Conservation (phyloP, 2,797 vertebrate genomes). For the Acipenser ruthenus region DNA sequence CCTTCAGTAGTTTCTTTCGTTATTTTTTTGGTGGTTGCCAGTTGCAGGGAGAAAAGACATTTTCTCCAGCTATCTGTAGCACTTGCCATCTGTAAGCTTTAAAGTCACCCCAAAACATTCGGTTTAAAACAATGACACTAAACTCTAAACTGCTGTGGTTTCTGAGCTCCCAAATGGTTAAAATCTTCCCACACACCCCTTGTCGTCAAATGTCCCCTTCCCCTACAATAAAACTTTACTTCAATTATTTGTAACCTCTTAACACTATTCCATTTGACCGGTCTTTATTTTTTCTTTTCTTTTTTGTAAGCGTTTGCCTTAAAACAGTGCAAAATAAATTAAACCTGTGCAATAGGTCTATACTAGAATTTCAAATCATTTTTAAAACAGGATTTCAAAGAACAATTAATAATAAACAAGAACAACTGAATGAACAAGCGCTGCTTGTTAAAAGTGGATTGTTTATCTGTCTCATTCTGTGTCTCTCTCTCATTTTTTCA, state of each 20-base stretch:
- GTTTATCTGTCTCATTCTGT: slow-evolving; percentile 25
- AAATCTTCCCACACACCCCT: slow-evolving; percentile 20
- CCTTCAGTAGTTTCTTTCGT: slow-evolving; percentile 21
- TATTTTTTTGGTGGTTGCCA: slow-evolving; percentile 11
- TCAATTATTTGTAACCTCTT: slow-evolving; percentile 20
- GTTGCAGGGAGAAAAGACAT: slow-evolving; percentile 15
- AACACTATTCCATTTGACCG: slow-evolving; percentile 25
- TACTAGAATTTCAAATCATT: slow-evolving; percentile 32
- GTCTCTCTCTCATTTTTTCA: slow-evolving; percentile 16
- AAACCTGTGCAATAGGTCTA: slow-evolving; percentile 61
- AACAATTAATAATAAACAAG: slow-evolving; percentile 31
- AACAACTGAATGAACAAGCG: slow-evolving; percentile 36
- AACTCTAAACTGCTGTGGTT: slow-evolving; percentile 35
- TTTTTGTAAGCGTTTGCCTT: slow-evolving; percentile 45
- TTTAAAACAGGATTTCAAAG: slow-evolving; percentile 37
- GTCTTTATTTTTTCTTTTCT: slow-evolving; percentile 22
- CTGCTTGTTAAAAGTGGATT: slow-evolving; percentile 30
- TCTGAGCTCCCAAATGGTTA: slow-evolving; percentile 46
- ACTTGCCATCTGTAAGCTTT: slow-evolving; percentile 11
- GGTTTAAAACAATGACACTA: slow-evolving; percentile 28
- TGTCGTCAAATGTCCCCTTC: slow-evolving; percentile 10
- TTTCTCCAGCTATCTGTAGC: not conserved
- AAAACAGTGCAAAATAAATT: slow-evolving; percentile 67
- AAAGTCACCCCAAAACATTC: slow-evolving; percentile 8
- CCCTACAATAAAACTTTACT: slow-evolving; percentile 10